Percentiles rank a stretch among this genome's conserved stretches.
Evolutionary conservation across 2,113 vertebrate species (phyloP).

Genomic region (Gallinago undulata): DNA sequence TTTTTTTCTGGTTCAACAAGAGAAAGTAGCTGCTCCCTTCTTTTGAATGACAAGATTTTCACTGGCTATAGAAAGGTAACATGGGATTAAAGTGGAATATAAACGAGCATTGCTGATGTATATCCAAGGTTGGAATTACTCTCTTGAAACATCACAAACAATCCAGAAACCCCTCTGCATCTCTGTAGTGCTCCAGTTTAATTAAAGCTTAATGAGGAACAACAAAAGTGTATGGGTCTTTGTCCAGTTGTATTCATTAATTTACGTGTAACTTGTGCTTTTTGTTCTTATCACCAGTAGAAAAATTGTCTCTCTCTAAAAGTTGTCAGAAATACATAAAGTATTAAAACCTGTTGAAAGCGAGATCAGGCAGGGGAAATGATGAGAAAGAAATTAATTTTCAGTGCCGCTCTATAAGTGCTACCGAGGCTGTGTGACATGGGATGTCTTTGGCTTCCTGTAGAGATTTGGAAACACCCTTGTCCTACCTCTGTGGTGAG

Average conservation of each 20-base stretch:
- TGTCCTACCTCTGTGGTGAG: not conserved
- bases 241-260: not conserved
- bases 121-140: not conserved
- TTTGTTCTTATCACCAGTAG: not conserved
- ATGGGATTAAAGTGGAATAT: not conserved
- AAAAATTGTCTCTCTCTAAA: not conserved
- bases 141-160: not conserved
- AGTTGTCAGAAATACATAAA: not conserved
- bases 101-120: not conserved
- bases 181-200: not conserved
- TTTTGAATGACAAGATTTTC: not conserved
- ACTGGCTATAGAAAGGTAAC: not conserved
- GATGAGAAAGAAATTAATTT: not conserved
- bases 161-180: not conserved
- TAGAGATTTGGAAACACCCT: not conserved
- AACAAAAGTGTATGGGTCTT: not conserved
- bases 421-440: not conserved
- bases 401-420: not conserved
- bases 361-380: not conserved
- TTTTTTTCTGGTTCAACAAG: not conserved
- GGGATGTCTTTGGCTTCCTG: rapidly evolving
- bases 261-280: not conserved
- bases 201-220: conserved; percentile 24
- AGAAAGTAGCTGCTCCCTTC: not conserved
- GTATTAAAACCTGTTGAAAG: not conserved